Percentiles rank a stretch among this genome's conserved stretches.
Conservation (phyloP, 2,113 vertebrate genomes). For the Engystomops pustulosus region DNA sequence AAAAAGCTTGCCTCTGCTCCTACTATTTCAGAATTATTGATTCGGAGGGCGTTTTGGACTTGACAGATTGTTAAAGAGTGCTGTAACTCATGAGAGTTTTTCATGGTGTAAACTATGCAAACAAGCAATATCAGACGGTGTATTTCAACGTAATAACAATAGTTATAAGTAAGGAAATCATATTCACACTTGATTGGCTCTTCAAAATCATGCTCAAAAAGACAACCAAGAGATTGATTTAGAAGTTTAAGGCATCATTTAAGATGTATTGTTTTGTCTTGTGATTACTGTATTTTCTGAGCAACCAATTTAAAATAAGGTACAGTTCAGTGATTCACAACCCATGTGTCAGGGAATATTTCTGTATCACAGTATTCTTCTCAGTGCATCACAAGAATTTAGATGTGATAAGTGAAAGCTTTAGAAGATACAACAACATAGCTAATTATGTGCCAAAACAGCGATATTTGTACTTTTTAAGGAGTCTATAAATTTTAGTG, state of each 20-base stretch:
- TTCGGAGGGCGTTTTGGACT: too few relatives aligned
- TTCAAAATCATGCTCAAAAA: not conserved
- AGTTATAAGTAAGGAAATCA: too few relatives aligned
- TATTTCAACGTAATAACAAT: not conserved
- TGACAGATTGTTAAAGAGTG: too few relatives aligned
- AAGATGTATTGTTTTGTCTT: not conserved
- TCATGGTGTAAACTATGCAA: too few relatives aligned
- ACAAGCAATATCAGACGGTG: too few relatives aligned
- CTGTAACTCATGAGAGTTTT: too few relatives aligned
- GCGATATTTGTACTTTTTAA: not conserved
- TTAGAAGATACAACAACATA: not conserved
- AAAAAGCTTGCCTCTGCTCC: too few relatives aligned
- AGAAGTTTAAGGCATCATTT: not conserved
- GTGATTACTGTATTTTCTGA: not conserved
- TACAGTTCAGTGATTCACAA: slow-evolving; percentile 6
- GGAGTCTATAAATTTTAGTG: not conserved
- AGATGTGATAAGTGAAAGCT: not conserved
- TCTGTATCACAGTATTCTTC: not conserved
- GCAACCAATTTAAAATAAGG: not conserved
- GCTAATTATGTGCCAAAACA: not conserved
- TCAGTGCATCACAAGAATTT: not conserved
- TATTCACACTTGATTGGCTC: too few relatives aligned
- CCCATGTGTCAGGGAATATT: not conserved
- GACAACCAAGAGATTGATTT: not conserved
- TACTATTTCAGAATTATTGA: too few relatives aligned